Base-by-base conservation (phyloP, 1,140 invertebrate species). In the Araneus ventricosus region DNA sequence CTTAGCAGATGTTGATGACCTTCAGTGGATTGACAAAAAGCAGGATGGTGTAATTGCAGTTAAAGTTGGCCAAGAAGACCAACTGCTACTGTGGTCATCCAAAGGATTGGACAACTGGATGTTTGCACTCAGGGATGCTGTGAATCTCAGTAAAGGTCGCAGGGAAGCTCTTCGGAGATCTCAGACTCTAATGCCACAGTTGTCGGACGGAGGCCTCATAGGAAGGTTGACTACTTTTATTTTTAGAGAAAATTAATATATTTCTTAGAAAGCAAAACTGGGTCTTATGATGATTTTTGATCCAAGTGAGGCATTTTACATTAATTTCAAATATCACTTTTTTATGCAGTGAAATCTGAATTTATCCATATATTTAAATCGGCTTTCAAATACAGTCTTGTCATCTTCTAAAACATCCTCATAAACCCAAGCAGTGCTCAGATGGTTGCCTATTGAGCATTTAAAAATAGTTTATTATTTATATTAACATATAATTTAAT, bases 11-110 rank as follows among this genome's bases (percentile, higher is more conserved):
- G 96, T 97, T 63, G 96, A 97, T 94, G 96, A 96, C 94, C 96
- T 97, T 70, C 96, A 97, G 95, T 97, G 97, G 97, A 95, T 96
- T 96, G 94, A 96, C 95, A 86, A 97, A 96, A 95, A 97, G 96
- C 95, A 96, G 95, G 93, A 96, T 96, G 89, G 96, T 95, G 39
- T 94, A 96, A 89, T 94, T n/a, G 94, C 93, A 5, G 79, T 94
- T 52, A 80, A 86, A 24, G 94, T 94, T 59, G 88, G 93, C 27
- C 67, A 88, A 93, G 96, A 96, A 94, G 96, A 96, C 90, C 95
- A 96, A 84, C 96, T 97, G 88, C 95, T 97, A 52, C 95, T 97
- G 39, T 95, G 96, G 94, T 95, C 96, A 89, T 82, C 94, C 67
- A 82, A 95, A 93, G 94, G 94, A 7, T 70, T 94, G n/a, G 94